Evolutionary conservation across 2,113 vertebrate genomes (phyloP), one percentile per base, ranked within the genome.

Genomic region (Syngnathoides biaculeatus): DNA sequence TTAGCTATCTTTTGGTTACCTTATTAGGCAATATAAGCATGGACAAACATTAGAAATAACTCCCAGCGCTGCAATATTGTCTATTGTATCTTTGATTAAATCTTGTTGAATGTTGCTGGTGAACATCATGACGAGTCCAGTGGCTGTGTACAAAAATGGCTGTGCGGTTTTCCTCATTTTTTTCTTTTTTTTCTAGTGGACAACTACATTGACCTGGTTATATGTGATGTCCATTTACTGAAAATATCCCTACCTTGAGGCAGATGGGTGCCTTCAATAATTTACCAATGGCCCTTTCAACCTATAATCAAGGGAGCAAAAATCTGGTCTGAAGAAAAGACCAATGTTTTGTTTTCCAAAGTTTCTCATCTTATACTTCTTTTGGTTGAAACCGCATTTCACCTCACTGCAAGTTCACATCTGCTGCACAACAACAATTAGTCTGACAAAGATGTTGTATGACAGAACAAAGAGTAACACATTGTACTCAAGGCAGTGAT

Each of bases 211-310:
- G 52, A 56, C 64, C 67, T 67, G 52, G 24, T 63, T 67, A 35
- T 65, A 19, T 27, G 42, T 35, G 12, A 35, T 50, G 64, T 56
- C 73, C 69, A 20, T 77, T 57, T 69, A 79, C 78, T 77, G 72
- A 79, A 86, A 81, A 84, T 74, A 73, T 65, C 66, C 47, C 27
- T 67, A 76, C 57, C 61, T 71, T 64, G 82, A 78, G 68, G 79
- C 76, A 84, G 83, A 86, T 77, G 77, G 79, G 17, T 24, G 63
- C 62, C 58, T 30, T 90, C 45, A 87, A 89, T 89, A 77, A 88
- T 89, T 87, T 59, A 89, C 65, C 19, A 4, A 65, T 13, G 61
- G 53, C 40, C 68, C 62, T 82, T 82, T 84, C 85, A 66, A 61
- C 48, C 64, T 68, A 56, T 48, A 6, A 12, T 50, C 45, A 66